Percentiles rank a stretch among this genome's conserved stretches.
These are phyloP conservation scores for Copidosoma aretas DNA, from an alignment of 2,888 invertebrate species.

Conservation along the genomic window DNA sequence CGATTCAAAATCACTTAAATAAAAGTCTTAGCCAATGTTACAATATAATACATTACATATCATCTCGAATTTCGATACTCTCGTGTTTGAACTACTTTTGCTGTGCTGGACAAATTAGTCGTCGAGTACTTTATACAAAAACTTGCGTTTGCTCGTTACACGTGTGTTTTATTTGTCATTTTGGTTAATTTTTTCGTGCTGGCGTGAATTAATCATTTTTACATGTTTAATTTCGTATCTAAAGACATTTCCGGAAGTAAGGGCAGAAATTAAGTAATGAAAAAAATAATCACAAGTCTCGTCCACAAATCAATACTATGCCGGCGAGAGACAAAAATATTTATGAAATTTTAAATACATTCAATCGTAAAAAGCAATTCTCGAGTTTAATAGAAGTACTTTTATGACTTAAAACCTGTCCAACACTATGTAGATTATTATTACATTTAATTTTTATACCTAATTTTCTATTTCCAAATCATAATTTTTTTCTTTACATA, in stretches of 20 bases:
- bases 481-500: slow-evolving; percentile 6
- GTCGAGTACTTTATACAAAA: slow-evolving; percentile 29
- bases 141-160: background rate
- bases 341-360: background rate
- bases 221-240: slow-evolving; percentile 23
- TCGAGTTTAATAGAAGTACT: slow-evolving; percentile 27
- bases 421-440: slow-evolving; percentile 3
- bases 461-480: slow-evolving; percentile 15
- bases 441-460: slow-evolving; percentile 4
- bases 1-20: slow-evolving; percentile 6
- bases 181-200: background rate
- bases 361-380: too few species aligned
- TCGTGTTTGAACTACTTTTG: slow-evolving; percentile 18
- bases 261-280: background rate
- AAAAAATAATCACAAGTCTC: too few species aligned
- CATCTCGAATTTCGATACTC: slow-evolving; percentile 9
- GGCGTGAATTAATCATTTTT: background rate
- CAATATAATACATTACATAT: slow-evolving; percentile 2
- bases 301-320: too few species aligned
- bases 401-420: slow-evolving; percentile 20
- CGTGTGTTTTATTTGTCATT: too few species aligned
- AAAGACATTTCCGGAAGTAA: slow-evolving; percentile 28
- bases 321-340: background rate
- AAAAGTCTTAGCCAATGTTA: too few species aligned
- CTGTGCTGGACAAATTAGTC: slow-evolving; percentile 24